Conservation (phyloP, 2,888 invertebrate species). For the Spodoptera exigua region DNA sequence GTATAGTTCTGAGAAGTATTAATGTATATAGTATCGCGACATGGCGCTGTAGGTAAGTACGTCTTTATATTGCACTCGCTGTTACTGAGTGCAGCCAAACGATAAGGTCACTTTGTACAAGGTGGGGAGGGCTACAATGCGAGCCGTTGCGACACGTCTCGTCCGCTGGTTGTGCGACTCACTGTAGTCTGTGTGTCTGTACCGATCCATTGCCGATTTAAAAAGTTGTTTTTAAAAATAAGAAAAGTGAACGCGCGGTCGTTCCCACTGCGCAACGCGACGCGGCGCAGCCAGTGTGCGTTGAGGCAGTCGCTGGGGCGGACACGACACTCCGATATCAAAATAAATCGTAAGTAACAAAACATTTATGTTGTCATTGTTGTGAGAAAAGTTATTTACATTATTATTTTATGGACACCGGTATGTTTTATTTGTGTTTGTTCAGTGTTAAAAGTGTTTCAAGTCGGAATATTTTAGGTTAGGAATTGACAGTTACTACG, state of each 20-base stretch:
- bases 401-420: constrained; percentile 41
- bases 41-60: constrained; percentile 48
- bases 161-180: constrained; percentile 39
- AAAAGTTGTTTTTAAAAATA: constrained; percentile 74
- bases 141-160: constrained; percentile 70
- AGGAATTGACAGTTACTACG: constrained; percentile 81
- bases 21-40: constrained; percentile 46
- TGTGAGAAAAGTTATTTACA: constrained; percentile 67
- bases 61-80: constrained; percentile 71
- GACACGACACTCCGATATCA: constrained; percentile 68
- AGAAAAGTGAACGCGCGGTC: constrained; percentile 69
- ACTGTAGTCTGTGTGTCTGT: constrained; percentile 58
- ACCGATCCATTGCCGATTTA: constrained; percentile 61
- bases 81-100: constrained; percentile 82
- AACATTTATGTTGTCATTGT: constrained; percentile 57
- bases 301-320: constrained; percentile 71
- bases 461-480: constrained; percentile 74
- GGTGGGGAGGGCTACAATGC: constrained; percentile 78
- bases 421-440: constrained; percentile 40
- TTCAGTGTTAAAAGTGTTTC: constrained; percentile 37
- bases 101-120: constrained; percentile 82
- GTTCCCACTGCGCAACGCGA: constrained; percentile 72
- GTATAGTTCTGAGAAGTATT: constrained; percentile 34
- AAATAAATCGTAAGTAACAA: constrained; percentile 73
- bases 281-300: constrained; percentile 76